A percentile compares a stretch with the other conserved stretches of the same genome.
These are phyloP conservation scores for Brachionus rubens DNA, from an alignment of 1,140 invertebrate genomes.

Conservation along the genomic window DNA sequence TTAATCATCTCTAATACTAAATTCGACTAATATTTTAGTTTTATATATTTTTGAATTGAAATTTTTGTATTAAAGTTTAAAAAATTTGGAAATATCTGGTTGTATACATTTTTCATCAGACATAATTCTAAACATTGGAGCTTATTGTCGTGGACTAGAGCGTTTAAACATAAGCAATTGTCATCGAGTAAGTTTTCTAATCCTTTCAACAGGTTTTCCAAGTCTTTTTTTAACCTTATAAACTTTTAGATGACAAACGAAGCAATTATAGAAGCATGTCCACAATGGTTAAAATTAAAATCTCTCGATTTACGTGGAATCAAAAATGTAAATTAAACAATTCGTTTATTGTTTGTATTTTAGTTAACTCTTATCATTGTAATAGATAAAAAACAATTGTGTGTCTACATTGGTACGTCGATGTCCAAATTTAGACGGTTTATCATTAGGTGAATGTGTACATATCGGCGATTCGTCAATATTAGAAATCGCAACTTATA, in stretches of 20 bases:
- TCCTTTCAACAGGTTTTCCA: no score
- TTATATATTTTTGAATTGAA: background rate
- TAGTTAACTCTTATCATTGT: no score
- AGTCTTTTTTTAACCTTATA: no score
- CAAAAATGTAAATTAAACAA: slow-evolving; percentile 26
- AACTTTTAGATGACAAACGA: slow-evolving; percentile 15
- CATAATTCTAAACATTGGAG: slow-evolving; percentile 24
- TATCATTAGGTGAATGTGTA: slow-evolving; percentile 35
- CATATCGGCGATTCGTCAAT: slow-evolving; percentile 35
- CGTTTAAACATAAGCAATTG: slow-evolving; percentile 37
- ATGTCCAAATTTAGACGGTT: slow-evolving; percentile 28
- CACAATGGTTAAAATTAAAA: slow-evolving; percentile 21
- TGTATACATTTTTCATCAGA: slow-evolving; percentile 42
- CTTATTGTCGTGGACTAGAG: slow-evolving; percentile 14
- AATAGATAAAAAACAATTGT: slow-evolving; percentile 45
- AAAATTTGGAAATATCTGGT: slow-evolving; percentile 43
- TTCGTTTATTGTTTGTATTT: no score
- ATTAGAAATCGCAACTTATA: slow-evolving; percentile 29
- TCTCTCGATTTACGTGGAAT: slow-evolving; percentile 27
- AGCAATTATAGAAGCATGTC: slow-evolving; percentile 30
- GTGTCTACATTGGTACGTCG: slow-evolving; percentile 29
- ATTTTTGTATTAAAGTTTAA: background rate
- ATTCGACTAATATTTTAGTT: no score
- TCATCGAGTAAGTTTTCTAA: slow-evolving; percentile 46
- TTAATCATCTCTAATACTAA: no score